A percentile compares a stretch with the other conserved stretches of the same genome.
phyloP scores from a whole-genome alignment of 2,888 invertebrate species.

The Toxonevra muliebris region DNA sequence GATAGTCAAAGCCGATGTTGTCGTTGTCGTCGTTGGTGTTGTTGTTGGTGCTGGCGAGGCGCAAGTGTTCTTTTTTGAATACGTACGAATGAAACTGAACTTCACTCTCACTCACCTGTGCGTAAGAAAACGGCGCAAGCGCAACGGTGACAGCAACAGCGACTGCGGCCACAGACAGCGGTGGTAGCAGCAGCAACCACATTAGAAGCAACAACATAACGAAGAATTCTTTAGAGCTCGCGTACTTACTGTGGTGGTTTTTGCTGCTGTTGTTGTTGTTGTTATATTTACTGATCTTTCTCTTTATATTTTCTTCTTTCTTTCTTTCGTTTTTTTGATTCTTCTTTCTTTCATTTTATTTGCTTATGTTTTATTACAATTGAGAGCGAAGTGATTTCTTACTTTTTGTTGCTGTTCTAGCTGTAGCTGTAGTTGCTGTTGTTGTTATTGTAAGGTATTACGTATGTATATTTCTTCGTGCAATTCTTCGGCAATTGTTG shows the following conservation, averaged over 20 bases:
- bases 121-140: conserved; percentile 15
- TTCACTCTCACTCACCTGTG: conserved; percentile 55
- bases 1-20: neutral
- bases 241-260: too few species aligned
- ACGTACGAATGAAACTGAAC: conserved; percentile 47
- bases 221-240: too few species aligned
- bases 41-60: conserved; percentile 16
- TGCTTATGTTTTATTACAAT: neutral
- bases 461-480: neutral
- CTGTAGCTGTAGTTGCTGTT: conserved; percentile 4
- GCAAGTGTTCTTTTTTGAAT: conserved; percentile 41
- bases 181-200: neutral
- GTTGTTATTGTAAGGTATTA: neutral
- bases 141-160: neutral
- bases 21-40: too few species aligned
- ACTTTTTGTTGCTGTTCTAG: conserved; percentile 14
- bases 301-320: neutral
- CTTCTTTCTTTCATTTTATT: conserved; percentile 8
- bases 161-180: neutral
- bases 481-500: neutral
- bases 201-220: neutral
- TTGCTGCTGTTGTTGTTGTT: too few species aligned
- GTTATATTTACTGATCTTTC: neutral
- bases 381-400: conserved; percentile 36
- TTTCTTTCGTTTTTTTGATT: neutral